These are phyloP conservation scores for Agonopterix arenella DNA, from an alignment of 2,888 invertebrate species.

Conservation along the genomic window DNA sequence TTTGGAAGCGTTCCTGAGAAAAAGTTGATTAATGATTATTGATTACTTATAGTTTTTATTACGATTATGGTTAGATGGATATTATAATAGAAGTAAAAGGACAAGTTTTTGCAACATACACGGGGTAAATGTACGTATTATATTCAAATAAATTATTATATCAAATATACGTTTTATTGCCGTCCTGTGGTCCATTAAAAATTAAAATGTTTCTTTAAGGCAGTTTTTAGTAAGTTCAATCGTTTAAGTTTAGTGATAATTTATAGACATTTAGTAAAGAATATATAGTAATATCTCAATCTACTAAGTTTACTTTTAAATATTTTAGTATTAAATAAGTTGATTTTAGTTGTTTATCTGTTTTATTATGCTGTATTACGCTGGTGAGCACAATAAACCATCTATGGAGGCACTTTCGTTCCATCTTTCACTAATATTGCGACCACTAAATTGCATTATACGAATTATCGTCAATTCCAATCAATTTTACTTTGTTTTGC, in stretches of 20 bases:
- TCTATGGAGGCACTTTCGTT: conserved; percentile 33
- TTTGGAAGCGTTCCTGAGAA: too few relatives aligned
- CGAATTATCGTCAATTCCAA: neutral
- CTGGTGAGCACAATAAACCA: conserved; percentile 21
- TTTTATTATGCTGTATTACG: conserved; percentile 31
- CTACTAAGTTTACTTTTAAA: conserved; percentile 19
- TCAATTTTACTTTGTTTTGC: neutral
- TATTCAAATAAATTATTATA: neutral
- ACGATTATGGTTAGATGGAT: too few relatives aligned
- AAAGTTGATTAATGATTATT: too few relatives aligned
- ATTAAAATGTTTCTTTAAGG: conserved; percentile 5
- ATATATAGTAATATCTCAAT: conserved; percentile 7
- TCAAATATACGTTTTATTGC: neutral
- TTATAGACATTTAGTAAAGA: conserved; percentile 1
- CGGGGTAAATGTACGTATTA: too few relatives aligned
- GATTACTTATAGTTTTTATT: too few relatives aligned
- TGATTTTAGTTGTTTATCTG: conserved; percentile 17
- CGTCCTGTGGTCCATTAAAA: conserved; percentile 2
- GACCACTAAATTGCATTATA: neutral
- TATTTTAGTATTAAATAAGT: conserved; percentile 30
- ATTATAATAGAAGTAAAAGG: too few relatives aligned
- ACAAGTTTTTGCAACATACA: too few relatives aligned
- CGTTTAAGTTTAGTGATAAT: neutral
- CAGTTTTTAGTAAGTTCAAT: conserved; percentile 1
- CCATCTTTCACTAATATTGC: neutral